phyloP scores from a whole-genome alignment of 1,140 invertebrate species.

The Octopus sinensis region DNA sequence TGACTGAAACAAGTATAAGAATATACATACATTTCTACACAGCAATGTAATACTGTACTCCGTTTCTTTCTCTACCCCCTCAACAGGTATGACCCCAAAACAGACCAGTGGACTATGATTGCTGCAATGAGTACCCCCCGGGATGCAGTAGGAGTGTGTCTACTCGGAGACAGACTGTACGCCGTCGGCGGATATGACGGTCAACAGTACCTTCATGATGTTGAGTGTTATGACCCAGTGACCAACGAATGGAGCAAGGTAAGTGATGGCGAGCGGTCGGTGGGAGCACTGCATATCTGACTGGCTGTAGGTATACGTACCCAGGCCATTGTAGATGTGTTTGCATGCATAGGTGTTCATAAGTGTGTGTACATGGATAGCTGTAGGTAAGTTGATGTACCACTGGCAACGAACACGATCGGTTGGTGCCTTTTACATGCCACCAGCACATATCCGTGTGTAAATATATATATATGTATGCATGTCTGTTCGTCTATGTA shows the following conservation, averaged over 20 bases:
- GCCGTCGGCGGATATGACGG: constrained; percentile 58
- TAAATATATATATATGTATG: no score
- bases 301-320: no score
- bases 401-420: no score
- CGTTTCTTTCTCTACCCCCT: background rate
- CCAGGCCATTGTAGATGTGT: background rate
- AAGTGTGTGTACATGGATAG: no score
- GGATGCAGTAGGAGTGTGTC: constrained; percentile 56
- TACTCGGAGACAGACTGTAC: constrained; percentile 53
- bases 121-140: constrained; percentile 52
- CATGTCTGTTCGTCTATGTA: no score
- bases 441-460: no score
- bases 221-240: constrained; percentile 55
- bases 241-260: constrained; percentile 58
- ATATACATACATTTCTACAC: no score
- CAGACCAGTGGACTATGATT: constrained; percentile 58
- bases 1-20: no score
- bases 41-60: background rate
- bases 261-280: background rate
- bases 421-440: no score
- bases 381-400: no score
- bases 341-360: background rate
- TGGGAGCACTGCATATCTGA: background rate
- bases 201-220: constrained; percentile 55
- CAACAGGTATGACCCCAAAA: constrained; percentile 56